Percentiles rank a stretch among this genome's conserved stretches.
These are phyloP conservation scores for Kryptolebias marmoratus DNA, from an alignment of 2,113 vertebrate genomes.

Conservation along the genomic window DNA sequence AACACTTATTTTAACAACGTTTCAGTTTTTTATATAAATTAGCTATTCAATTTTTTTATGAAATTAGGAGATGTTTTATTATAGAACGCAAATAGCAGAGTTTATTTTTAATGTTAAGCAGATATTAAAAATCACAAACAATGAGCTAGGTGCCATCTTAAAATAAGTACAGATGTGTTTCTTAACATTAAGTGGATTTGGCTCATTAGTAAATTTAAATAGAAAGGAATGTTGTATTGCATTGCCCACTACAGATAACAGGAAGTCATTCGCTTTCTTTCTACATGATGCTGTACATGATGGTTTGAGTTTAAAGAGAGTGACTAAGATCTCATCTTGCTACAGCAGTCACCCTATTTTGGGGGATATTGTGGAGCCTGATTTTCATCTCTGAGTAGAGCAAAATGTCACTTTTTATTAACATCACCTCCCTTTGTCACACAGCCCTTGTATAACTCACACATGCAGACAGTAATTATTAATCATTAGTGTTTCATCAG, in stretches of 20 bases:
- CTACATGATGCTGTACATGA: background rate
- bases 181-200: constrained; percentile 5
- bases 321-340: background rate
- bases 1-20: too few species aligned
- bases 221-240: constrained; percentile 6
- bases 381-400: constrained; percentile 59
- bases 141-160: background rate
- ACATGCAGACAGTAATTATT: constrained; percentile 52
- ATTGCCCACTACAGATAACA: constrained; percentile 54
- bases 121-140: constrained; percentile 24
- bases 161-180: constrained; percentile 31
- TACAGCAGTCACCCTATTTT: constrained; percentile 10
- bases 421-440: constrained; percentile 55
- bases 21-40: too few species aligned
- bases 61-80: too few species aligned
- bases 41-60: too few species aligned
- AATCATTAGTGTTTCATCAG: constrained; percentile 62
- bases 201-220: constrained; percentile 22
- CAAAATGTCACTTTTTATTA: constrained; percentile 61
- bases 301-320: too few species aligned
- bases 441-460: constrained; percentile 23
- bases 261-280: constrained; percentile 26
- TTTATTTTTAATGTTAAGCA: too few species aligned
- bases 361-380: constrained; percentile 38
- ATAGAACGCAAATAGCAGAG: too few species aligned